Conservation (phyloP, 23 tunicate genomes). For the Phallusia fumigata region DNA sequence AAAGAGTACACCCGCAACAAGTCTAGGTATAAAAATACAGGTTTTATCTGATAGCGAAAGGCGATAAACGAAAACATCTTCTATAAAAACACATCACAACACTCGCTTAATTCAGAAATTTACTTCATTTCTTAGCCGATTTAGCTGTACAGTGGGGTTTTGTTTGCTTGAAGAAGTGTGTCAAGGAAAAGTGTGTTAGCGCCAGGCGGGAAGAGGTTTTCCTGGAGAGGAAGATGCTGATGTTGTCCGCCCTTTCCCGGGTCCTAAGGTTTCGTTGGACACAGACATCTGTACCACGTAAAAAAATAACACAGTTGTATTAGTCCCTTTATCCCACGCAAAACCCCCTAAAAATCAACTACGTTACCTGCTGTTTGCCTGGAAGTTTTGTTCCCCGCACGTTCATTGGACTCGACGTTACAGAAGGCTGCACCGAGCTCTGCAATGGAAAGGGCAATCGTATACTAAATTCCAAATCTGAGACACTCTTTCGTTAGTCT, state of each 20-base stretch:
- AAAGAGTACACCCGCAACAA: too few species aligned
- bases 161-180: too few species aligned
- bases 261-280: neutral
- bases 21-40: too few species aligned
- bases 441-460: neutral
- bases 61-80: too few species aligned
- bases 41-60: too few species aligned
- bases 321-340: neutral
- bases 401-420: slow-evolving; percentile 38
- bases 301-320: neutral
- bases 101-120: too few species aligned
- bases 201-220: neutral
- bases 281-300: neutral
- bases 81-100: too few species aligned
- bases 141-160: too few species aligned
- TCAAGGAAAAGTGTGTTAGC: neutral
- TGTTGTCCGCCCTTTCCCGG: neutral
- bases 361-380: neutral
- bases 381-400: neutral
- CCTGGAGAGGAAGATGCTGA: neutral
- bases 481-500: too few species aligned
- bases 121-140: too few species aligned
- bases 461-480: too few species aligned
- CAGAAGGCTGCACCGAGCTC: slow-evolving; percentile 36
- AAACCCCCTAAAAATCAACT: too few species aligned